Base-by-base conservation (phyloP, 1,140 invertebrate species). In the Phocides pigmalion region DNA sequence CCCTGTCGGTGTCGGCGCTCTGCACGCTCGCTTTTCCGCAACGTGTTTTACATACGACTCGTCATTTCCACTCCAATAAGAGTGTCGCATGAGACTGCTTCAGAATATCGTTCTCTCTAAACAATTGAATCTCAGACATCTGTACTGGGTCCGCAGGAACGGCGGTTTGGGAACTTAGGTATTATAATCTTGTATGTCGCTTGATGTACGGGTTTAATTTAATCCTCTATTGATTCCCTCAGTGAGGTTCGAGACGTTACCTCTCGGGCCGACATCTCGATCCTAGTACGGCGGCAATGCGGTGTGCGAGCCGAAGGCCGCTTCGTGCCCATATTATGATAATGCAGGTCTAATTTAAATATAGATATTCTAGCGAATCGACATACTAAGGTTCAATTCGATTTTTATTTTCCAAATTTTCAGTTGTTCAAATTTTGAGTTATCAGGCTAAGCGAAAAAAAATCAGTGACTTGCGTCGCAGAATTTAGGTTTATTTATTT, bases 271-370 rank as follows among this genome's bases (percentile, higher is more conserved):
- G 44, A 47, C 19, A 12, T 22, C 11, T 49, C 58, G 17, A 9
- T 39, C 22, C 9, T 49, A n/a, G 47, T 39, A 4, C 58, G 17
- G 14, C 14, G 15, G 19, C 28, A 19, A 41, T 50, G 47, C 49
- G 46, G 46, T 47, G n/a, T 12, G 49, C 32, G 20, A 14, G 37
- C 6, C n/a, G 42, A 46, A 19, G 41, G 16, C 5, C 16, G 41
- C 41, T n/a, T n/a, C 58, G 47, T 37, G 28, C 20, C 16, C 19
- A 70, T 70, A 62, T 66, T 63, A 70, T 66, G 68, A 12, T 66
- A 70, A 66, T 66, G 53, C 46, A 12, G 44, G 22, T 3, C 37
- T 59, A 12, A 70, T 70, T 63, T 66, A 66, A 66, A 66, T 70
- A 65, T 70, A 14, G 44, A 0, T 47, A 3, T 47, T 22, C 20